Percentiles rank a stretch among this genome's conserved stretches.
Evolutionary conservation across 2,888 invertebrate species (phyloP).

Genomic region (Blomia tropicalis): DNA sequence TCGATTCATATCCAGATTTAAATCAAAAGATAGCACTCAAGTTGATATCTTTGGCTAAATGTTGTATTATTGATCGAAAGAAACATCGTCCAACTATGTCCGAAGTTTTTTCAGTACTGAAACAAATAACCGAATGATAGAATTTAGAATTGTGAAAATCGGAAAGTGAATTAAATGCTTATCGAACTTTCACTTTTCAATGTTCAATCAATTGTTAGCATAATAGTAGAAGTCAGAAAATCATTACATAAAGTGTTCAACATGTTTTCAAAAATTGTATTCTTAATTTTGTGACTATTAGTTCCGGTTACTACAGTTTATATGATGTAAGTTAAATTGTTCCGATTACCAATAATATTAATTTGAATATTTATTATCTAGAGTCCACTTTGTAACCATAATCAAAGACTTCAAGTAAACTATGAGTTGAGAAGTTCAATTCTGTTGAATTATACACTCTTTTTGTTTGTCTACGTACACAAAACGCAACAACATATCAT

Average conservation of each 20-base stretch:
- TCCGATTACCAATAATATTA: too few relatives aligned
- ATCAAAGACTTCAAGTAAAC: background rate
- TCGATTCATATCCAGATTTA: constrained; percentile 36
- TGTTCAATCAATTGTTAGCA: too few relatives aligned
- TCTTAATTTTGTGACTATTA: too few relatives aligned
- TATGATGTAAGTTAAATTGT: too few relatives aligned
- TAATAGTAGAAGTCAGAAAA: too few relatives aligned
- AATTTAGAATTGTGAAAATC: too few relatives aligned
- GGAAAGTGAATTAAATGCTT: too few relatives aligned
- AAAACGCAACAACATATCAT: background rate
- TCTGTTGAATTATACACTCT: background rate
- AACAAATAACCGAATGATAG: background rate
- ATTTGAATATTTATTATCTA: too few relatives aligned
- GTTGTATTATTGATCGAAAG: constrained; percentile 43
- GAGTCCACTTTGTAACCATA: background rate
- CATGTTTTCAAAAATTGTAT: too few relatives aligned
- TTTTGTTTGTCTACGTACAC: background rate
- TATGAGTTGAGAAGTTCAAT: background rate
- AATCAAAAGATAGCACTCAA: constrained; percentile 38
- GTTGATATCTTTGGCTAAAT: constrained; percentile 43
- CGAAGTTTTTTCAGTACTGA: constrained; percentile 24
- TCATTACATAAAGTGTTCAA: too few relatives aligned
- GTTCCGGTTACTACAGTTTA: too few relatives aligned
- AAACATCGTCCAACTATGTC: constrained; percentile 46
- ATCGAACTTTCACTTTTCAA: too few relatives aligned